Conservation (phyloP, 2,797 vertebrate genomes). For the Myotis pilosus region DNA sequence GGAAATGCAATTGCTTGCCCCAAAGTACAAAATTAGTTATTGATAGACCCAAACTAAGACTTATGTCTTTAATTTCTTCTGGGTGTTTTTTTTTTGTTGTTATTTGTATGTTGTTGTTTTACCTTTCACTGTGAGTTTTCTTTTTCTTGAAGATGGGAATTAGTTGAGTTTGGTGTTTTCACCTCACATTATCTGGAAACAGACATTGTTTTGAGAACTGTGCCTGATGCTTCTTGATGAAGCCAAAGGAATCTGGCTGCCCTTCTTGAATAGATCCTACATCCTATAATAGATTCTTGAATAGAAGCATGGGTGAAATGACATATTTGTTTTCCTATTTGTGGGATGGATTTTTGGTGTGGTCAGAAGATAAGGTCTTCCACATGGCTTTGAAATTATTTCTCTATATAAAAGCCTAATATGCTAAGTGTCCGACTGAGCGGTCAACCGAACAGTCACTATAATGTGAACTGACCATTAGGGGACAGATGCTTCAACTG, state of each 20-base stretch:
- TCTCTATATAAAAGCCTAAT: too few relatives aligned
- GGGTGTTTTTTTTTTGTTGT: background rate
- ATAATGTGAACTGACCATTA: too few relatives aligned
- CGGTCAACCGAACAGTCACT: too few relatives aligned
- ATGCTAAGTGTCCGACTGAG: too few relatives aligned
- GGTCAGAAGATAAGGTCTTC: background rate
- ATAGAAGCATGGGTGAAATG: background rate
- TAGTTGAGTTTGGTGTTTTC: constrained; percentile 15
- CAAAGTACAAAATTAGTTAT: background rate
- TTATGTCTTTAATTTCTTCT: background rate
- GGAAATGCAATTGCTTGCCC: background rate
- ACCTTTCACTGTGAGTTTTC: background rate
- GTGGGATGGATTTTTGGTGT: background rate
- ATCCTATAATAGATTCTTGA: too few relatives aligned
- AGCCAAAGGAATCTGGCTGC: background rate
- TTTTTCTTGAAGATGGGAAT: background rate
- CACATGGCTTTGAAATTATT: constrained; percentile 4
- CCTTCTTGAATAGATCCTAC: background rate
- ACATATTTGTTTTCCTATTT: background rate
- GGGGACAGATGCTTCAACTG: too few relatives aligned
- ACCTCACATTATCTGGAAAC: background rate
- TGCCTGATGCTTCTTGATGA: background rate
- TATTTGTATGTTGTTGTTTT: background rate
- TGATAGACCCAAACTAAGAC: background rate
- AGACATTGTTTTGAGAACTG: background rate